phyloP scores from a whole-genome alignment of 1,140 invertebrate genomes.

The Littorina saxatilis region DNA sequence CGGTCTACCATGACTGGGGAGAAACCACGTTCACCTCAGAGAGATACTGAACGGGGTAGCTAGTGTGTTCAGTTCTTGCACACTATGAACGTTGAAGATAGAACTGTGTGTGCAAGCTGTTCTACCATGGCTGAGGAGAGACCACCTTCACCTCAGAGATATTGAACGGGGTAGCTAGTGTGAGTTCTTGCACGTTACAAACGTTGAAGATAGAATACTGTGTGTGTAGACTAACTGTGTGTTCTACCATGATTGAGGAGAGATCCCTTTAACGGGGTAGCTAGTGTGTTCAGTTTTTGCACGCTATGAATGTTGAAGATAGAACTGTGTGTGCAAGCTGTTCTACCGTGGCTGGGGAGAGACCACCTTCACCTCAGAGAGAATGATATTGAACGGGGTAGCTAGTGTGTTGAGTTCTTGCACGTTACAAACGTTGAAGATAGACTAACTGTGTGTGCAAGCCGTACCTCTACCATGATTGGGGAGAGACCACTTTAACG shows the following conservation, averaged over 20 bases:
- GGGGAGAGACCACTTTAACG: constrained; percentile 41
- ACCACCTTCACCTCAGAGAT: constrained; percentile 43
- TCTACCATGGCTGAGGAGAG: constrained; percentile 39
- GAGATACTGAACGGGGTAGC: constrained; percentile 28
- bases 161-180: too few relatives aligned
- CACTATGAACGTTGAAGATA: too few relatives aligned
- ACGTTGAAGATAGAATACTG: too few relatives aligned
- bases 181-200: too few relatives aligned
- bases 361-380: too few relatives aligned
- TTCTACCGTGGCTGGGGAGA: too few relatives aligned
- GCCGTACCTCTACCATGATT: constrained; percentile 42
- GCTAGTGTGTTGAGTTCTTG: too few relatives aligned
- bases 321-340: constrained; percentile 29
- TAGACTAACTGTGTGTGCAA: too few relatives aligned
- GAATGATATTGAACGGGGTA: too few relatives aligned
- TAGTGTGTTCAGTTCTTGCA: not conserved
- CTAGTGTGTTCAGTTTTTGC: not conserved
- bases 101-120: constrained; percentile 25
- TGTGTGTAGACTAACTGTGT: too few relatives aligned
- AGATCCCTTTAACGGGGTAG: constrained; percentile 34
- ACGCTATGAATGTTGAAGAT: too few relatives aligned
- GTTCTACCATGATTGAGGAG: constrained; percentile 40
- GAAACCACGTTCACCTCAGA: constrained; percentile 42
- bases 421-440: too few relatives aligned
- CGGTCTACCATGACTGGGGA: constrained; percentile 39